phyloP scores from a whole-genome alignment of 2,113 vertebrate species.

The Cyphotilapia sp. region DNA sequence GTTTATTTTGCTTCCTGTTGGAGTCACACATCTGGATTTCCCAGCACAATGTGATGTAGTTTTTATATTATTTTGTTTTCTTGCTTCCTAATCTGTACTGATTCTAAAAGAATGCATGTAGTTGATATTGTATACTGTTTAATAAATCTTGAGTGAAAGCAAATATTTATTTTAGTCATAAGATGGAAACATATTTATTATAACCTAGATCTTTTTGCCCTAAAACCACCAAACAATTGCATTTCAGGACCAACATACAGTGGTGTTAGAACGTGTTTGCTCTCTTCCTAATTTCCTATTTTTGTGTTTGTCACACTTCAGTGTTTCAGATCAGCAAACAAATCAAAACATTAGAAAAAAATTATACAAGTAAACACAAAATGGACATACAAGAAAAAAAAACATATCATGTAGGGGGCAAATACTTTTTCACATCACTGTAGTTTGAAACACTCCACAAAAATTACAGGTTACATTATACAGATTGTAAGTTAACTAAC shows the following conservation, averaged over 20 bases:
- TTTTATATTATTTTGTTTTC: neutral
- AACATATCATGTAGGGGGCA: neutral
- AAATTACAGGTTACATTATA: neutral
- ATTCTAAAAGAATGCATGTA: rapidly evolving
- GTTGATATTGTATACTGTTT: neutral
- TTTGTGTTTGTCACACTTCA: neutral
- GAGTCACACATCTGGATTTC: neutral
- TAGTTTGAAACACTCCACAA: neutral
- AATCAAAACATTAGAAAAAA: too few relatives aligned
- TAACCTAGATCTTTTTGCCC: neutral
- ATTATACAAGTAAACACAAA: too few relatives aligned
- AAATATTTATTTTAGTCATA: neutral
- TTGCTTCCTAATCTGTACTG: neutral
- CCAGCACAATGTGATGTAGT: neutral
- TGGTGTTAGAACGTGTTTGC: neutral
- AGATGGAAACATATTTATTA: neutral
- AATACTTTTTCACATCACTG: neutral
- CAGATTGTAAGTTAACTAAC: neutral
- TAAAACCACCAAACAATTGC: neutral
- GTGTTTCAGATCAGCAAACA: neutral
- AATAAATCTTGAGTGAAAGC: neutral
- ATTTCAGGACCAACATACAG: neutral
- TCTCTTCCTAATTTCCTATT: neutral
- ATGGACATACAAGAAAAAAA: neutral
- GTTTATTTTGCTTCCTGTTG: neutral